Evolutionary conservation across 2,797 vertebrate species (phyloP).

Genomic region (Poeciliopsis turneri): DNA sequence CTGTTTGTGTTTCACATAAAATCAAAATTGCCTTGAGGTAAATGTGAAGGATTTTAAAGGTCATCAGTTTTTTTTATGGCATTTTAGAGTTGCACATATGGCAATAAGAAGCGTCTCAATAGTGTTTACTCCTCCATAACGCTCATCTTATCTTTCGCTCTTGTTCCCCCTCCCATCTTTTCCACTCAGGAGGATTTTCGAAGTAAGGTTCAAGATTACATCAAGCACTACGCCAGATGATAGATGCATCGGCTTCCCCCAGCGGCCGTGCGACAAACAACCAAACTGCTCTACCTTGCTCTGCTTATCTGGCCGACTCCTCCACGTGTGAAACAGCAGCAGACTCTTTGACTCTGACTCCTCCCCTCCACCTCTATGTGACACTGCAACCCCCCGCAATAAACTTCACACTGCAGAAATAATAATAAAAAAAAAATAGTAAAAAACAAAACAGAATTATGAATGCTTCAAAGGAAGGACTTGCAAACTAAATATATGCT

Average conservation of each 20-base stretch:
- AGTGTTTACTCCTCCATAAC: background rate
- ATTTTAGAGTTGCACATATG: background rate
- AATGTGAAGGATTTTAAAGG: background rate
- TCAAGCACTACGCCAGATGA: slow-evolving; percentile 98
- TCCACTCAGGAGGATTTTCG: slow-evolving; percentile 91
- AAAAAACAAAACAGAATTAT: slow-evolving; percentile 5
- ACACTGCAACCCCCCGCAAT: slow-evolving; percentile 45
- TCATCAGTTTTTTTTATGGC: background rate
- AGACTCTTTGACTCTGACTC: slow-evolving; percentile 42
- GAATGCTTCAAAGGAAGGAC: slow-evolving; percentile 33
- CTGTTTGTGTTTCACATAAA: background rate
- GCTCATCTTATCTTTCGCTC: background rate
- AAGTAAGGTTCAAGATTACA: slow-evolving; percentile 98
- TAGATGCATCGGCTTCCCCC: slow-evolving; percentile 68
- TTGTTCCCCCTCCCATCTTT: slow-evolving; percentile 27
- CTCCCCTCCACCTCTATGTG: slow-evolving; percentile 9
- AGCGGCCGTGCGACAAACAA: slow-evolving; percentile 59
- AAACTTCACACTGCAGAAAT: slow-evolving; percentile 49
- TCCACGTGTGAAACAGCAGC: slow-evolving; percentile 53
- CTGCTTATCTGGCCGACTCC: slow-evolving; percentile 59
- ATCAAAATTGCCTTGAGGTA: background rate
- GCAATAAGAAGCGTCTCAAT: background rate
- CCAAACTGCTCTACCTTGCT: slow-evolving; percentile 71
- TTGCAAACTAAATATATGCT: slow-evolving; percentile 49
- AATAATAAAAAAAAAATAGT: slow-evolving; percentile 6